phyloP scores from a whole-genome alignment of 1,140 invertebrate species.

The Homarus americanus region DNA sequence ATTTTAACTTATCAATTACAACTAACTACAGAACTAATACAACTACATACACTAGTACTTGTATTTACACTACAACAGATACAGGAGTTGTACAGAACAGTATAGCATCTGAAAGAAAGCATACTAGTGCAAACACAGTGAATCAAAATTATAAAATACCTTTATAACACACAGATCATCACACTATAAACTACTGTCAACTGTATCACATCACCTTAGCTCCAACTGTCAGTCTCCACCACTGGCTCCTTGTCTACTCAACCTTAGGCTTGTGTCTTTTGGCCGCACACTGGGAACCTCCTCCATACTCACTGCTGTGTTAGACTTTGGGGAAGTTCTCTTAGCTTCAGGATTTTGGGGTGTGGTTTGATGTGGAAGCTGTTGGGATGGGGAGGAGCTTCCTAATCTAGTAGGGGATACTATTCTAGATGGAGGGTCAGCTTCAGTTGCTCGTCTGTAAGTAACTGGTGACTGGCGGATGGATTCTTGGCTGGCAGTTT shows the following conservation, averaged over 20 bases:
- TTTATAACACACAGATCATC: neutral
- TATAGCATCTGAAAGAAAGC: neutral
- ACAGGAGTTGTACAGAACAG: too few species aligned
- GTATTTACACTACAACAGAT: neutral
- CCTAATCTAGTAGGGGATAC: neutral
- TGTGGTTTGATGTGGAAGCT: neutral
- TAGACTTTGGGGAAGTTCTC: constrained; percentile 8
- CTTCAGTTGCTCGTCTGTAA: constrained; percentile 23
- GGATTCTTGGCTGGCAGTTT: constrained; percentile 48
- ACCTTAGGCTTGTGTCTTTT: neutral
- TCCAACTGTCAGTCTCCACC: constrained; percentile 45
- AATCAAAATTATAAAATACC: neutral
- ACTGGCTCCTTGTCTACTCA: constrained; percentile 34
- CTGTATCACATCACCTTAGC: neutral
- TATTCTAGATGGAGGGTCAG: constrained; percentile 7
- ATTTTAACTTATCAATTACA: neutral
- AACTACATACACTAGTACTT: neutral
- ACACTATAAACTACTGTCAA: neutral
- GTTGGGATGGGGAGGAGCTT: neutral
- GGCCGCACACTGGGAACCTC: constrained; percentile 29
- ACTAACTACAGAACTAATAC: neutral
- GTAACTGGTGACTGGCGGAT: constrained; percentile 34
- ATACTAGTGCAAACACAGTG: constrained; percentile 1
- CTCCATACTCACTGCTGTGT: neutral
- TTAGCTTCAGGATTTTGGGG: neutral